Conservation (phyloP, 37 sponge, comb jelly and placozoan species). For the Chondrosia reniformis region DNA sequence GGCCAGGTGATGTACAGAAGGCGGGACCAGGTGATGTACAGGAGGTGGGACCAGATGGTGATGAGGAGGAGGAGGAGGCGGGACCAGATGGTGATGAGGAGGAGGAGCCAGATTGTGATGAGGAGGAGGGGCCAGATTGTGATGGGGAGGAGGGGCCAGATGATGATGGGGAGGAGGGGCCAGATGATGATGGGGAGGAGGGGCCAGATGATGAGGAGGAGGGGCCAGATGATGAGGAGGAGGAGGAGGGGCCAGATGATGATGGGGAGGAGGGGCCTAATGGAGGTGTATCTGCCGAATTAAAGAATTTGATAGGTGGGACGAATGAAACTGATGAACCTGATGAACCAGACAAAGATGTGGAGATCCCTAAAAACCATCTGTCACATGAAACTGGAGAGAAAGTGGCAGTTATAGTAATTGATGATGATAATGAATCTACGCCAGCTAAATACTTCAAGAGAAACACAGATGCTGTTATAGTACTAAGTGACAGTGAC, state of each 20-base stretch:
- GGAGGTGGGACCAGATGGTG: not conserved
- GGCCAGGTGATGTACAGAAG: no score
- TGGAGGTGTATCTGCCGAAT: not conserved
- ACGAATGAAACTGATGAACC: not conserved
- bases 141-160: no score
- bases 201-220: no score
- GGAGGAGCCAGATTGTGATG: no score
- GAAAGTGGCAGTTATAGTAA: not conserved
- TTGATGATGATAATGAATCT: not conserved
- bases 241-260: not conserved
- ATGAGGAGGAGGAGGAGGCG: not conserved
- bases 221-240: not conserved
- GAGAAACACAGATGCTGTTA: no score
- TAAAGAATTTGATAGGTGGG: not conserved
- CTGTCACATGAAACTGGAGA: not conserved
- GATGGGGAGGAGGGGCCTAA: not conserved
- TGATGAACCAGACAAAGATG: not conserved
- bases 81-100: not conserved
- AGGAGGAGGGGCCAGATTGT: no score
- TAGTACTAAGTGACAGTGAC: no score
- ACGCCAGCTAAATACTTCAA: no score
- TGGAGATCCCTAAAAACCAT: not conserved
- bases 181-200: no score
- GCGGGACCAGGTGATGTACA: no score
- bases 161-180: no score